These are phyloP conservation scores for Hypomecis punctinalis DNA, from an alignment of 2,888 invertebrate genomes.

Conservation along the genomic window DNA sequence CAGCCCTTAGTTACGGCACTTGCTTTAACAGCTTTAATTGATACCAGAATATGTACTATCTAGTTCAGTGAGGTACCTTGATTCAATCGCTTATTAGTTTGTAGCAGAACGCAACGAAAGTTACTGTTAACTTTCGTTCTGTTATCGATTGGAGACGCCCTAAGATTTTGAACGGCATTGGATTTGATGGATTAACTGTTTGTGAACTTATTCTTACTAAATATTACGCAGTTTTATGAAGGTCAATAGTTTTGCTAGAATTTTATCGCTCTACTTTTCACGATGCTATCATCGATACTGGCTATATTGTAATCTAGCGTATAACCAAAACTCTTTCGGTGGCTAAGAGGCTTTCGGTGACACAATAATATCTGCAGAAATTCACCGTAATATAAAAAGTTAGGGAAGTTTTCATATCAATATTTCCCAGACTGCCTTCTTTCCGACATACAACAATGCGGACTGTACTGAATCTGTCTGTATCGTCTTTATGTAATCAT, in stretches of 20 bases:
- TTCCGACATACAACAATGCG: too few relatives aligned
- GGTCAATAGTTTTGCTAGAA: not conserved
- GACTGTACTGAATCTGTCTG: too few relatives aligned
- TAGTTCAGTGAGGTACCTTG: constrained; percentile 46
- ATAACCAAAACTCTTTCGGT: too few relatives aligned
- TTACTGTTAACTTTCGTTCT: constrained; percentile 45
- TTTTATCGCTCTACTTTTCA: too few relatives aligned
- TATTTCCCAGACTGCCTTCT: too few relatives aligned
- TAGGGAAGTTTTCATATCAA: too few relatives aligned
- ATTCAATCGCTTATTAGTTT: constrained; percentile 38
- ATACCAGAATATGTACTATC: constrained; percentile 43
- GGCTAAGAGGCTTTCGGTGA: too few relatives aligned
- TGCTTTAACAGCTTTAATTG: constrained; percentile 45
- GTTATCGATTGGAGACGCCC: constrained; percentile 39
- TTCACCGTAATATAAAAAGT: too few relatives aligned
- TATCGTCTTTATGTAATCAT: too few relatives aligned
- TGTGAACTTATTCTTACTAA: constrained; percentile 5
- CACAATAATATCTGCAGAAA: too few relatives aligned
- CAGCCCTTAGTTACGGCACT: constrained; percentile 67
- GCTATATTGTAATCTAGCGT: too few relatives aligned
- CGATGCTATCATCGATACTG: too few relatives aligned
- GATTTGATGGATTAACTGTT: constrained; percentile 28
- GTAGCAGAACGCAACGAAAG: constrained; percentile 38
- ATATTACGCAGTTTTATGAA: constrained; percentile 14
- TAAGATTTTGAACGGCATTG: constrained; percentile 31